phyloP scores from a whole-genome alignment of 2,113 vertebrate species.

The Ciconia boyciana region DNA sequence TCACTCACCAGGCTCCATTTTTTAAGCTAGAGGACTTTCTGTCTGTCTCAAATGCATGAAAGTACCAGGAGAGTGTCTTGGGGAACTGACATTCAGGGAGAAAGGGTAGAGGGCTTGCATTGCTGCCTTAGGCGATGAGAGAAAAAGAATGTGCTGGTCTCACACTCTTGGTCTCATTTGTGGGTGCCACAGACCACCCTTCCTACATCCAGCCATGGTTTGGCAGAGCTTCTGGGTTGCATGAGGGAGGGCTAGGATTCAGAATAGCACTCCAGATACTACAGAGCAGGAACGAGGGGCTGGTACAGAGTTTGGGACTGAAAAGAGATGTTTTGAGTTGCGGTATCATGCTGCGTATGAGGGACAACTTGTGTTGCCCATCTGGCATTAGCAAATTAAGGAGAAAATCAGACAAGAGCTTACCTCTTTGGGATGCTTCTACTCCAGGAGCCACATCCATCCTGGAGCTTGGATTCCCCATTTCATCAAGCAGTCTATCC shows the following conservation, averaged over 20 bases:
- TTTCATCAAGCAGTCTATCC: neutral
- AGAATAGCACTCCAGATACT: neutral
- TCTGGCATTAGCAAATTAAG: neutral
- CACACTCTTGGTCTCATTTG: neutral
- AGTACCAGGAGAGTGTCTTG: neutral
- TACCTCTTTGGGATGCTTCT: neutral
- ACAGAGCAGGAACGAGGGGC: neutral
- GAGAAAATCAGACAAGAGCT: neutral
- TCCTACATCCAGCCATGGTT: neutral
- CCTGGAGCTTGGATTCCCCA: neutral
- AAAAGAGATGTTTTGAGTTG: neutral
- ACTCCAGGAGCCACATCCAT: neutral
- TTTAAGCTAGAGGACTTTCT: neutral
- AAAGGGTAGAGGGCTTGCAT: neutral
- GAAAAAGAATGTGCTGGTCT: neutral
- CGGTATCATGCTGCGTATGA: neutral
- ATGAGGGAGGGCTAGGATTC: neutral
- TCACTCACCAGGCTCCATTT: neutral
- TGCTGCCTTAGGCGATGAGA: neutral
- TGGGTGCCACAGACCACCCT: neutral
- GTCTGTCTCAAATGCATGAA: neutral
- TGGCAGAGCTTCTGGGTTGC: neutral
- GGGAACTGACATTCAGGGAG: neutral
- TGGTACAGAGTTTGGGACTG: neutral
- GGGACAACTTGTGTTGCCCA: neutral